A percentile compares a stretch with the other conserved stretches of the same genome.
phyloP scores from a whole-genome alignment of 1,140 invertebrate species.

The Drosophila micromelanica region DNA sequence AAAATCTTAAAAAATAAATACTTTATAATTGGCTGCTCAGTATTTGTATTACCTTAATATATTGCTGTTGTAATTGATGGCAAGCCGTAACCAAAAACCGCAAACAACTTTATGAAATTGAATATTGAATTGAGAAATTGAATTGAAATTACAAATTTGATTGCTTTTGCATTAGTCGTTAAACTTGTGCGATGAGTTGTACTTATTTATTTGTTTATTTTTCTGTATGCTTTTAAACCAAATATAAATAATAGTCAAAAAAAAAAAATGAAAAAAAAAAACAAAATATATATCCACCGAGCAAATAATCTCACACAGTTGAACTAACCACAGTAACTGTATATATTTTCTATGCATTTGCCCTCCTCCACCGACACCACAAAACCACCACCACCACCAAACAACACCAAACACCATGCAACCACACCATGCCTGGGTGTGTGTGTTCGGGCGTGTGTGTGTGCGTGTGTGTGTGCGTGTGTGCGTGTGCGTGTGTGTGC shows the following conservation, averaged over 20 bases:
- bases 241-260: constrained; percentile 29
- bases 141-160: constrained; percentile 61
- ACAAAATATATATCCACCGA: constrained; percentile 47
- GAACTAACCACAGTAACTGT: constrained; percentile 79
- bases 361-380: constrained; percentile 52
- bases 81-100: constrained; percentile 34
- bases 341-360: constrained; percentile 82
- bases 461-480: constrained; percentile 29
- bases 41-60: constrained; percentile 30
- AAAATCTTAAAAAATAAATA: constrained; percentile 10
- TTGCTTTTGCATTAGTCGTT: constrained; percentile 80
- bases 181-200: constrained; percentile 71
- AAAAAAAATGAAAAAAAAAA: constrained; percentile 11
- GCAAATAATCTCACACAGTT: constrained; percentile 64
- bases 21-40: constrained; percentile 54
- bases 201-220: constrained; percentile 27
- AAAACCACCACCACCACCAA: constrained; percentile 31
- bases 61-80: constrained; percentile 76
- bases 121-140: constrained; percentile 48
- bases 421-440: constrained; percentile 4
- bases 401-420: constrained; percentile 48
- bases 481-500: constrained; percentile 23
- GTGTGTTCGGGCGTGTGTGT: constrained; percentile 4
- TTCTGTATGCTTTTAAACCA: constrained; percentile 69
- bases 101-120: constrained; percentile 43